Conservation (phyloP, 2,888 invertebrate species). For the Parnassius glacialis region DNA sequence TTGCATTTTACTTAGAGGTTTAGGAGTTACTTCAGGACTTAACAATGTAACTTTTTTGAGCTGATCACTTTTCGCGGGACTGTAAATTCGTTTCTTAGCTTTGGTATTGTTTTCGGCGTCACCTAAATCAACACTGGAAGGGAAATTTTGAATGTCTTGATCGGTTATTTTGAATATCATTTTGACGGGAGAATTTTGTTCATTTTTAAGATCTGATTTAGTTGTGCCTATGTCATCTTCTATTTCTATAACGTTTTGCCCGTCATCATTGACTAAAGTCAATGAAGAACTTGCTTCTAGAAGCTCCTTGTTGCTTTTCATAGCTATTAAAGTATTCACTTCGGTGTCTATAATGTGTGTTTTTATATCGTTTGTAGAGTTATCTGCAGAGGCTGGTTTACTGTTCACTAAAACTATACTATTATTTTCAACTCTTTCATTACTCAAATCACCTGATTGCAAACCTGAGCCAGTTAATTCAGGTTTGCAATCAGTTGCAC, state of each 20-base stretch:
- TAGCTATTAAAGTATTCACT: constrained; percentile 59
- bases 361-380: constrained; percentile 31
- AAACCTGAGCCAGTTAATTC: not conserved
- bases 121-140: constrained; percentile 37
- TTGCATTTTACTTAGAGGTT: constrained; percentile 54
- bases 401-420: constrained; percentile 35
- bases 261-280: constrained; percentile 59
- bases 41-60: constrained; percentile 24
- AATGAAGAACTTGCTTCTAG: constrained; percentile 55
- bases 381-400: constrained; percentile 39
- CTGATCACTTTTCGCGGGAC: constrained; percentile 38
- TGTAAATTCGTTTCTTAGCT: constrained; percentile 52
- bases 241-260: constrained; percentile 31
- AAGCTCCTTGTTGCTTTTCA: constrained; percentile 59
- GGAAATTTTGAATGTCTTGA: constrained; percentile 31
- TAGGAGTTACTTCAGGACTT: constrained; percentile 53
- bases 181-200: constrained; percentile 36
- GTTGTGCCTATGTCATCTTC: constrained; percentile 31
- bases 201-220: constrained; percentile 12
- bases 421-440: constrained; percentile 25
- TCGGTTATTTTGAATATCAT: constrained; percentile 42
- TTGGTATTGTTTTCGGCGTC: constrained; percentile 36
- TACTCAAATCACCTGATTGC: not conserved
- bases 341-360: constrained; percentile 43
- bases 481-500: not conserved